Percentiles rank a stretch among this genome's conserved stretches.
These are phyloP conservation scores for Pygocentrus nattereri DNA, from an alignment of 2,797 vertebrate species.

Conservation along the genomic window DNA sequence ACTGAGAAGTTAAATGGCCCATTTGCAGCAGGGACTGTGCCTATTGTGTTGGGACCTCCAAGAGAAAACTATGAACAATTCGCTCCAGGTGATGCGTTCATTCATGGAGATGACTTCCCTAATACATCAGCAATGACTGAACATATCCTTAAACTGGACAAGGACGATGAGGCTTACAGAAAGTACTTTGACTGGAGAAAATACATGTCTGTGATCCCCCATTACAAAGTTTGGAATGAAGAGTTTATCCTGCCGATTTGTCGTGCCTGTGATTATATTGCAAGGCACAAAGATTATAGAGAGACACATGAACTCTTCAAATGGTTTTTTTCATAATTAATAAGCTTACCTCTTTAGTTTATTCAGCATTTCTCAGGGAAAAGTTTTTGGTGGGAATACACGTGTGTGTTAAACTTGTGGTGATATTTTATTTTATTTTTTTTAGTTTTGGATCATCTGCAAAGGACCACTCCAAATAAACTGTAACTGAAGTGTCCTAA, in stretches of 20 bases:
- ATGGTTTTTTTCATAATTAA: slow-evolving; percentile 77
- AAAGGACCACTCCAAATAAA: too few relatives aligned
- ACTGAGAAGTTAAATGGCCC: slow-evolving; percentile 87
- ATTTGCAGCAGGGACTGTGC: slow-evolving; percentile 83
- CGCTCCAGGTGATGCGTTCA: slow-evolving; percentile 84
- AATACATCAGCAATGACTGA: slow-evolving; percentile 82
- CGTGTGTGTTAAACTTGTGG: too few relatives aligned
- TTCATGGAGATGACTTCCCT: slow-evolving; percentile 87
- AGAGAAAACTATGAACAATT: slow-evolving; percentile 89
- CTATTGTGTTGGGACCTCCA: slow-evolving; percentile 84
- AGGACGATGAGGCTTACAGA: slow-evolving; percentile 80
- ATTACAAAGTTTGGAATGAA: slow-evolving; percentile 72
- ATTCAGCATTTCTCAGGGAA: too few relatives aligned
- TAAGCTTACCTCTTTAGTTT: too few relatives aligned
- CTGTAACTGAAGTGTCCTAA: too few relatives aligned
- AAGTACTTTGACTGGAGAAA: slow-evolving; percentile 86
- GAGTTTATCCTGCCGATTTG: slow-evolving; percentile 80
- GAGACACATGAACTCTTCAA: slow-evolving; percentile 84
- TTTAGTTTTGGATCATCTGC: too few relatives aligned
- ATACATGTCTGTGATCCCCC: slow-evolving; percentile 77
- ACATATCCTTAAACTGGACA: slow-evolving; percentile 82
- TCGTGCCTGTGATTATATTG: slow-evolving; percentile 83
- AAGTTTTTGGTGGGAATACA: too few relatives aligned
- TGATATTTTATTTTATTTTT: too few relatives aligned
- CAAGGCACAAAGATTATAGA: slow-evolving; percentile 79